A percentile compares a stretch with the other conserved stretches of the same genome.
phyloP scores from a whole-genome alignment of 2,888 invertebrate genomes.

The Xanthorhoe designata region DNA sequence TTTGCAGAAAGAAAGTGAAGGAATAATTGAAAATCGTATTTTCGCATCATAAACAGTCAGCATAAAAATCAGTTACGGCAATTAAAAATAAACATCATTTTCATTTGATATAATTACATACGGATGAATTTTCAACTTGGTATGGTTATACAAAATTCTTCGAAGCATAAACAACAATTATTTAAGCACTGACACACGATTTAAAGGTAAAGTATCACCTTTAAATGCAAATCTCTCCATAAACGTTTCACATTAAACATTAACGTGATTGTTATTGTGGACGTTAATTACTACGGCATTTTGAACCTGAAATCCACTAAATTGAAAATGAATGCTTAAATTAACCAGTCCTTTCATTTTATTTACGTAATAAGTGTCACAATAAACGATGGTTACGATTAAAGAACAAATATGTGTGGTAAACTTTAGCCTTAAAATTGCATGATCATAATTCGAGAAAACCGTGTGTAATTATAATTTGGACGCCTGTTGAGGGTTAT shows the following conservation, averaged over 20 bases:
- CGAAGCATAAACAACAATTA: conserved; percentile 58
- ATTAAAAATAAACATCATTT: conserved; percentile 18
- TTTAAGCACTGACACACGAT: conserved; percentile 60
- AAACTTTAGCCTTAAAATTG: conserved; percentile 49
- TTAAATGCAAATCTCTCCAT: conserved; percentile 65
- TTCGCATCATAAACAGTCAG: conserved; percentile 1
- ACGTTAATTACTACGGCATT: conserved; percentile 79
- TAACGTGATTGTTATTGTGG: conserved; percentile 69
- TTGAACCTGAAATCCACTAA: conserved; percentile 40
- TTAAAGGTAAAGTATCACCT: conserved; percentile 59
- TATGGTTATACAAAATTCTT: conserved; percentile 48
- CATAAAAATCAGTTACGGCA: conserved; percentile 9
- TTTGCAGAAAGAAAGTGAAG: not conserved
- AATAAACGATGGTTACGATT: conserved; percentile 2
- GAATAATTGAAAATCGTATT: not conserved
- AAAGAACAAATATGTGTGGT: conserved; percentile 1
- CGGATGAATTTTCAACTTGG: conserved; percentile 42
- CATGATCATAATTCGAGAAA: conserved; percentile 67
- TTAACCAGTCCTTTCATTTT: not conserved
- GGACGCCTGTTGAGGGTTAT: conserved; percentile 62
- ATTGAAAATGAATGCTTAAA: not conserved
- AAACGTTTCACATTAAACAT: conserved; percentile 65
- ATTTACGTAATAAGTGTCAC: not conserved
- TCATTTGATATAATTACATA: conserved; percentile 25
- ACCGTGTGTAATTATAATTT: conserved; percentile 68